A percentile compares a stretch with the other conserved stretches of the same genome.
Conservation (phyloP, 2,888 invertebrate genomes). For the Pocota personata region DNA sequence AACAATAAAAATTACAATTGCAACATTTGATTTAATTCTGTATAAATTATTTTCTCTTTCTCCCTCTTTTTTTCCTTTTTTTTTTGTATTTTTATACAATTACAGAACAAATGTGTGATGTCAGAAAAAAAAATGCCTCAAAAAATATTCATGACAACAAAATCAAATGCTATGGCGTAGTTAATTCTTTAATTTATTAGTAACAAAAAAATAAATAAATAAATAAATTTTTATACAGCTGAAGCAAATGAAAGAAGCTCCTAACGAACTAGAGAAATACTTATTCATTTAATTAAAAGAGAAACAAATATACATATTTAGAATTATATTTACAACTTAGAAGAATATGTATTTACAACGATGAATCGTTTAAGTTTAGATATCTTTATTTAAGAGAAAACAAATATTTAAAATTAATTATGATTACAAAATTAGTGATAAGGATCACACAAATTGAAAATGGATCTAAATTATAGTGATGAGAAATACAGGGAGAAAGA, state of each 20-base stretch:
- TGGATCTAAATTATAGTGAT: neutral
- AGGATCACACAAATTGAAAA: neutral
- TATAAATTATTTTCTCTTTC: constrained; percentile 41
- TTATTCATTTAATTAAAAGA: constrained; percentile 2
- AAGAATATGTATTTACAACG: constrained; percentile 36
- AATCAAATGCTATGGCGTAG: constrained; percentile 74
- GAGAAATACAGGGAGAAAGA: constrained; percentile 2
- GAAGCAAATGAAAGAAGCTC: neutral
- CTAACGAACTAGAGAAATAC: constrained; percentile 1
- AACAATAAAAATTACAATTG: neutral
- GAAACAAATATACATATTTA: constrained; percentile 3
- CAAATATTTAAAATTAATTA: constrained; percentile 1
- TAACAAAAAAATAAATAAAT: neutral
- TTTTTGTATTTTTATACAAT: constrained; percentile 68
- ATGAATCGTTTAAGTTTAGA: constrained; percentile 13
- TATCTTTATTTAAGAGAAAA: neutral
- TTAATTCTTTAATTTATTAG: constrained; percentile 2
- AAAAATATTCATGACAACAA: constrained; percentile 80
- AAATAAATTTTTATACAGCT: neutral
- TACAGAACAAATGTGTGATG: constrained; percentile 83
- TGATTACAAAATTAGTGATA: constrained; percentile 30
- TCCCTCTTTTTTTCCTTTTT: constrained; percentile 70
- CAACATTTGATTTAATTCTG: constrained; percentile 11
- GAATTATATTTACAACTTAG: constrained; percentile 30
- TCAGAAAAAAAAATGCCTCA: constrained; percentile 78